Conservation (phyloP, 2,888 invertebrate species). For the Ectemnius cavifrons region DNA sequence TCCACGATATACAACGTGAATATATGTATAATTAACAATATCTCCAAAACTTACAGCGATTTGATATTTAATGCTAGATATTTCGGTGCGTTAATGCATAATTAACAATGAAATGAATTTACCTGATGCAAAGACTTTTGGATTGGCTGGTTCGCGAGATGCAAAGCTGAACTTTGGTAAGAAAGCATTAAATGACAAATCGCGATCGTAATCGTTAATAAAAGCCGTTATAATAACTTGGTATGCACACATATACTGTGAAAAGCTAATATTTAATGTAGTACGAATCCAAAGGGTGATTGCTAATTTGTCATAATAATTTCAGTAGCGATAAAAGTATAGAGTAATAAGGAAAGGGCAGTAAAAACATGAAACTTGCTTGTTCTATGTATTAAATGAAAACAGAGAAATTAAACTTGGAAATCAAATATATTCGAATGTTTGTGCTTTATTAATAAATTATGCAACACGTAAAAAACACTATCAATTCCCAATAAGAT, state of each 20-base stretch:
- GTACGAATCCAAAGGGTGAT: conserved; percentile 68
- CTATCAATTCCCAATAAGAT: too few relatives aligned
- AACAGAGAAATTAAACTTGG: conserved; percentile 17
- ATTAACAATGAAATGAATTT: conserved; percentile 7
- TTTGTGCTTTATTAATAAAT: conserved; percentile 47
- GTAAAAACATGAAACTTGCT: conserved; percentile 30
- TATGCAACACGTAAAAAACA: conserved; percentile 21
- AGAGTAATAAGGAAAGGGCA: conserved; percentile 55
- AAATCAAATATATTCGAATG: conserved; percentile 31
- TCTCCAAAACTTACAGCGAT: conserved; percentile 40
- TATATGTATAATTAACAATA: conserved; percentile 48
- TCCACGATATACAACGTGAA: conserved; percentile 52
- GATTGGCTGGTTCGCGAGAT: not conserved
- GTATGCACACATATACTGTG: conserved; percentile 60
- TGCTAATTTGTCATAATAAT: conserved; percentile 73
- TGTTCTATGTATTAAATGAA: conserved; percentile 13
- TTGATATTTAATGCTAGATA: conserved; percentile 54
- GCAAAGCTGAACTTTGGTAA: not conserved
- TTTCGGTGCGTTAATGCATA: conserved; percentile 22
- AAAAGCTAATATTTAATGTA: conserved; percentile 64
- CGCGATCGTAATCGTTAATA: conserved; percentile 43
- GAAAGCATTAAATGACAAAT: conserved; percentile 55
- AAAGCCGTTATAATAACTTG: conserved; percentile 46
- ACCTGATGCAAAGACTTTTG: too few relatives aligned
- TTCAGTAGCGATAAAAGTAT: conserved; percentile 55